Evolutionary conservation across 2,888 invertebrate species (phyloP).

Genomic region (Idaea straminata): DNA sequence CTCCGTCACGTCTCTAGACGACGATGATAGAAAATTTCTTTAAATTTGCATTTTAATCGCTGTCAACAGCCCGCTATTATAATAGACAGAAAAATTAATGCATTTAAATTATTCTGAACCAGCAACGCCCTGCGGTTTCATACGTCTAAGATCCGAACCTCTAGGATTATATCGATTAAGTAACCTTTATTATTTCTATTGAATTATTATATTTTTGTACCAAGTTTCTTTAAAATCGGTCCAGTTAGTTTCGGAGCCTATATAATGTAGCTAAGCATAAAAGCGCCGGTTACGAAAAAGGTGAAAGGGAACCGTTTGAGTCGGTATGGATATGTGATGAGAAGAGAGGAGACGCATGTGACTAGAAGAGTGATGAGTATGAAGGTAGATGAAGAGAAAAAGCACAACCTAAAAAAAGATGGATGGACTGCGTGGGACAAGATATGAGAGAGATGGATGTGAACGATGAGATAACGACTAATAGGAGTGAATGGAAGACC

Average conservation of each 20-base stretch:
- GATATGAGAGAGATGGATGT: too few species aligned
- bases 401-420: too few species aligned
- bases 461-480: too few species aligned
- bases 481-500: too few species aligned
- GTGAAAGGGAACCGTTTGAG: too few species aligned
- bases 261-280: too few species aligned
- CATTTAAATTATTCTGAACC: not conserved
- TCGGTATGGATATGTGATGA: too few species aligned
- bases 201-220: not conserved
- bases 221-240: not conserved
- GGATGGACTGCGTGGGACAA: too few species aligned
- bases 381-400: too few species aligned
- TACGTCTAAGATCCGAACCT: too few species aligned
- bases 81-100: conserved; percentile 31
- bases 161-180: not conserved
- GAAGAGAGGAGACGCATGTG: too few species aligned
- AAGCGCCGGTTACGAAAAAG: not conserved
- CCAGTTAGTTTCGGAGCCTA: not conserved
- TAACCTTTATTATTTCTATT: not conserved
- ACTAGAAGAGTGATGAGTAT: too few species aligned
- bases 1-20: not conserved
- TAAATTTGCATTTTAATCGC: conserved; percentile 42
- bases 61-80: conserved; percentile 23
- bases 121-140: not conserved
- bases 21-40: conserved; percentile 15